Base-by-base conservation (phyloP, 1,140 invertebrate species). In the Himalopsyche phryganea region DNA sequence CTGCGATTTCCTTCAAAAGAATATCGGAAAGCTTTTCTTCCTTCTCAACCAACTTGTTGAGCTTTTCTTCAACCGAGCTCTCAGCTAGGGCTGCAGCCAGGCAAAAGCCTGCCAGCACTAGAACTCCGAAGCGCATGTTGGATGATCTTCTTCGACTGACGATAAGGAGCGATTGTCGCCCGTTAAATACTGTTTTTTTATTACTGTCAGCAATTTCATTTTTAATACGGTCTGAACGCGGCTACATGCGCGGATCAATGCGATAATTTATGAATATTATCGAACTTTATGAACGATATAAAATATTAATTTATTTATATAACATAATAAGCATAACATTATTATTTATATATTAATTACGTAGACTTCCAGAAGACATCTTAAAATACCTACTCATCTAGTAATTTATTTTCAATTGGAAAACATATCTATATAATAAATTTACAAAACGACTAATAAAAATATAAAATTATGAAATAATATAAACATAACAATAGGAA, bases 111-210 rank as follows among this genome's bases (percentile, higher is more conserved):
- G 35, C 52, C 42, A 55, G 28, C 28, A 63, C 19, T 9, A 51
- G 14, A 11, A 55, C 14, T 13, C 40, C 15, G 48, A 58, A 32
- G 36, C 48, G 50, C 61, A 63, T 63, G 17, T 50, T 63, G 51
- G 32, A 40, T 33, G 14, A 1, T 49, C 2, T 18, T 7, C 45
- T 18, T 7, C 45, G 7, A 53, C 15, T 54, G 15, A 52, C 50
- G 45, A 15, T 9, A 13, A 6, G 13, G 40, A 40, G 28, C 14
- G 13, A 14, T 13, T 11, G 11, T 13, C 38, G 17, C 13, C 2
- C 23, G 14, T 62, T 62, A 49, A 58, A 62, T 62, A 62, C 54
- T 10, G 5, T 56, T 36, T 46, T 50, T 28, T 44, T 49, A 6
- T 28, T 36, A 6, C 1, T 36, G 32, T 62, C 60, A 58, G 61